Evolutionary conservation across 2,888 invertebrate genomes (phyloP), one percentile per base, ranked within the genome.

Genomic region (Balanococcus diminutus): DNA sequence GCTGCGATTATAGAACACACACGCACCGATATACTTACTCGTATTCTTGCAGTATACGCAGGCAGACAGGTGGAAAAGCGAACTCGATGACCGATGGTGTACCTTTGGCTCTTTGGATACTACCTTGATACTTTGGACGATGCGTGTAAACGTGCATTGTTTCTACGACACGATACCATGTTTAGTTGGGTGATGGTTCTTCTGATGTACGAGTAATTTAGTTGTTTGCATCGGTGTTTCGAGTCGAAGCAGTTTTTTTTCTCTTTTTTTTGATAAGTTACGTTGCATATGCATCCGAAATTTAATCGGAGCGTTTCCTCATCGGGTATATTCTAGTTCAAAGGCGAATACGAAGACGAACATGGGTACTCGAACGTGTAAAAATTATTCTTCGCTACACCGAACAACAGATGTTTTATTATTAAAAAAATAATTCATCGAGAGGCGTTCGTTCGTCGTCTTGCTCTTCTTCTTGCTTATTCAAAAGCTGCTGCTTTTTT

Each of bases 31-130:
- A n/a, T 56, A n/a, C n/a, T n/a, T n/a, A n/a, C n/a, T n/a, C 19
- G 56, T 14, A 56, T 2, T 2, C 19, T 56, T 56, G 11, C 56
- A 9, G 8, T 56, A 36, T 56, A 56, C 19, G 56, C 56, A 56
- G 56, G 67, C 67, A 28, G 67, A 67, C 67, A 67, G 67, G 67
- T 67, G 67, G 16, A 67, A 67, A 67, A 67, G n/a, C n/a, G 16
- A 67, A 67, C 28, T 67, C 25, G 67, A 67, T 67, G 67, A 67
- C 67, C 67, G 67, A 28, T 67, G 67, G 67, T 46, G 14, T 56
- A 56, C 22, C 22, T 56, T 56, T 0, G 8, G 61, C 9, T 61
- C 19, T 28, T n/a, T n/a, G n/a, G n/a, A 16, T 67, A 28, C 61
- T 28, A 28, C 14, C 14, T 67, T 28, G 9, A 11, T 56, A 19